These are phyloP conservation scores for Lipophrys pholis DNA, from an alignment of 2,113 vertebrate species.

Conservation along the genomic window DNA sequence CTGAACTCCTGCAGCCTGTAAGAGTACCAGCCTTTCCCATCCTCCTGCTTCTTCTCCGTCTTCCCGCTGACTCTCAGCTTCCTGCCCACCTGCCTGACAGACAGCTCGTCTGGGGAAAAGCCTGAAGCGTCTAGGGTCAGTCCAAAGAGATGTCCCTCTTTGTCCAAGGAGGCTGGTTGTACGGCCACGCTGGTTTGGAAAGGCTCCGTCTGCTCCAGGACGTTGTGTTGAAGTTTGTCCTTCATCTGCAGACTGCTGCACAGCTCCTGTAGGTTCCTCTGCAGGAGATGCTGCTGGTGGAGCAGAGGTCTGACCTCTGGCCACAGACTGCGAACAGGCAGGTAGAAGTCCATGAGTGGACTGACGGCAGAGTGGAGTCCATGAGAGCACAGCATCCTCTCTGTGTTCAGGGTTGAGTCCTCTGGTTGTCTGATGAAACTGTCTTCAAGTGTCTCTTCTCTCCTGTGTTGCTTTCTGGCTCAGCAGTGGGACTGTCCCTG, in stretches of 20 bases:
- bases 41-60: slow-evolving; percentile 76
- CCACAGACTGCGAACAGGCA: slow-evolving; percentile 68
- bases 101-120: slow-evolving; percentile 76
- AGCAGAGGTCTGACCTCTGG: slow-evolving; percentile 71
- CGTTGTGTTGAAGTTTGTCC: slow-evolving; percentile 64
- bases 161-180: slow-evolving; percentile 55
- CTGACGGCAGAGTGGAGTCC: slow-evolving; percentile 34
- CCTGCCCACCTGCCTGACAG: slow-evolving; percentile 77
- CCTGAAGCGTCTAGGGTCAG: slow-evolving; percentile 70
- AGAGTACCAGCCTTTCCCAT: slow-evolving; percentile 68
- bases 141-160: slow-evolving; percentile 61
- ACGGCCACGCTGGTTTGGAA: slow-evolving; percentile 24
- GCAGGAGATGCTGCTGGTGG: slow-evolving; percentile 68
- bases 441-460: slow-evolving; percentile 1
- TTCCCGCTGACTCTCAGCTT: slow-evolving; percentile 73
- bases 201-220: slow-evolving; percentile 71
- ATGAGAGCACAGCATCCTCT: slow-evolving; percentile 41
- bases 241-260: slow-evolving; percentile 53
- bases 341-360: slow-evolving; percentile 30
- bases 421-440: neutral
- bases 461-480: slow-evolving; percentile 28
- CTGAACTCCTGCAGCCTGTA: slow-evolving; percentile 75
- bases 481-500: slow-evolving; percentile 24
- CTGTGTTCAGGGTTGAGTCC: neutral
- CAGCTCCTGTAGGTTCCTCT: slow-evolving; percentile 61